Percentiles rank a stretch among this genome's conserved stretches.
Evolutionary conservation across 2,888 invertebrate genomes (phyloP).

Genomic region (Aspidiotus rigidus): DNA sequence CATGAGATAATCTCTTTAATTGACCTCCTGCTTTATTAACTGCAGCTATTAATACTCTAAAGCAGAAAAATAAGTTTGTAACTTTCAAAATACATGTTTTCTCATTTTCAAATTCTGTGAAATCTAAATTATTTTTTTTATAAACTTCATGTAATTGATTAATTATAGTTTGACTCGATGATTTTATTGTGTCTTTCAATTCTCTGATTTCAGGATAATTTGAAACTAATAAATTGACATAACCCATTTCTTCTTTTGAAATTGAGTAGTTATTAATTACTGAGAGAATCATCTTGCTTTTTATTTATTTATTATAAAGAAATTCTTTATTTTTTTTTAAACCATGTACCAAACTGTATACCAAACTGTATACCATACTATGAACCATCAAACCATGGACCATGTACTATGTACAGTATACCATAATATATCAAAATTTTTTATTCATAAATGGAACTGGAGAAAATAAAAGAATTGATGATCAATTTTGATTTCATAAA

Average conservation of each 20-base stretch:
- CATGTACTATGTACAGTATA: not conserved
- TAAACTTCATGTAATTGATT: conserved; percentile 4
- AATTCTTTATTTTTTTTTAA: not conserved
- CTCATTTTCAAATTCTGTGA: conserved; percentile 2
- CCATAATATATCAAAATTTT: too few species aligned
- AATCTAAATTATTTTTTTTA: conserved; percentile 1
- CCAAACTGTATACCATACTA: not conserved
- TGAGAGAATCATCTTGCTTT: not conserved
- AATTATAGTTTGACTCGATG: conserved; percentile 4
- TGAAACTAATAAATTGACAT: conserved; percentile 1
- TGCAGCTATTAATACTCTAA: conserved; percentile 4
- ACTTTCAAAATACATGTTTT: conserved; percentile 4
- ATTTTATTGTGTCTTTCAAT: not conserved
- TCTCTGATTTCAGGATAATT: not conserved
- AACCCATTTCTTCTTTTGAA: conserved; percentile 2
- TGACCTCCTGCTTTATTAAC: conserved; percentile 4
- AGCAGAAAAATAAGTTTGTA: conserved; percentile 1
- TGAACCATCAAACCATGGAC: not conserved
- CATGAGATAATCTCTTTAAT: not conserved
- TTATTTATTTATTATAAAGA: conserved; percentile 4
- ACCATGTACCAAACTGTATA: conserved; percentile 4
- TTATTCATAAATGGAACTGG: too few species aligned
- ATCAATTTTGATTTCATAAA: too few species aligned
- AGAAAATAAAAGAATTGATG: too few species aligned
- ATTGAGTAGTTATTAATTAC: conserved; percentile 4